Percentiles rank a stretch among this genome's conserved stretches.
Conservation (phyloP, 2,113 vertebrate species). For the Colossoma macropomum region DNA sequence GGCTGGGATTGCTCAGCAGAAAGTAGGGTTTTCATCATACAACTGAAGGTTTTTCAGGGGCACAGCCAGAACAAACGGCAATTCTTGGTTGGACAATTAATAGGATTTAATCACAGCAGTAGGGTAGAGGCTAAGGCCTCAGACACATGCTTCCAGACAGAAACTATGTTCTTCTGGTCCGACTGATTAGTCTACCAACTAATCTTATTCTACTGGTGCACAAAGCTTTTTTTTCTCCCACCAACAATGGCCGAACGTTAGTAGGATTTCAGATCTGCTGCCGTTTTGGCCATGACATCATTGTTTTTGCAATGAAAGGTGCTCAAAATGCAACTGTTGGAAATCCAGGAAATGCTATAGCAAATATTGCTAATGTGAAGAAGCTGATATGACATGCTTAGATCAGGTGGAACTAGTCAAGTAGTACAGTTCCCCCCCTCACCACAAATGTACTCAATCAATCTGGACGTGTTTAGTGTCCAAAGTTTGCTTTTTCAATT, state of each 20-base stretch:
- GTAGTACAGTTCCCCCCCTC: too few species aligned
- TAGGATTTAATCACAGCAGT: slow-evolving; percentile 51
- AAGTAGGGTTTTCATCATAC: slow-evolving; percentile 21
- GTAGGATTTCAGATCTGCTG: slow-evolving; percentile 21
- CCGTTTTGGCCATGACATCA: slow-evolving; percentile 27
- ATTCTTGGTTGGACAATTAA: slow-evolving; percentile 50
- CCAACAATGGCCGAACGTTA: slow-evolving; percentile 17
- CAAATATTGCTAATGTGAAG: too few species aligned
- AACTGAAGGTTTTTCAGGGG: slow-evolving; percentile 15
- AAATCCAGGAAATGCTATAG: neutral
- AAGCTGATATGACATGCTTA: neutral
- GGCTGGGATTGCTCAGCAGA: slow-evolving; percentile 39
- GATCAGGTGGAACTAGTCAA: too few species aligned
- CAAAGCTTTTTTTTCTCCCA: slow-evolving; percentile 11
- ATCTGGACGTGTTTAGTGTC: too few species aligned
- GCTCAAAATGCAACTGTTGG: neutral
- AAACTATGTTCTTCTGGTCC: slow-evolving; percentile 39
- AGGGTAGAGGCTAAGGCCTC: slow-evolving; percentile 14
- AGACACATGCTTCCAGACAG: slow-evolving; percentile 42
- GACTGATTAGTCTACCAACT: slow-evolving; percentile 51
- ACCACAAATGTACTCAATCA: too few species aligned
- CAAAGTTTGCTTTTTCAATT: too few species aligned
- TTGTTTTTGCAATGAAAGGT: slow-evolving; percentile 3
- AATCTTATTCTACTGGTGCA: slow-evolving; percentile 48
- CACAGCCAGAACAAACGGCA: slow-evolving; percentile 26